Evolutionary conservation across 2,888 invertebrate genomes (phyloP).

Genomic region (Alviniconcha strummeri): DNA sequence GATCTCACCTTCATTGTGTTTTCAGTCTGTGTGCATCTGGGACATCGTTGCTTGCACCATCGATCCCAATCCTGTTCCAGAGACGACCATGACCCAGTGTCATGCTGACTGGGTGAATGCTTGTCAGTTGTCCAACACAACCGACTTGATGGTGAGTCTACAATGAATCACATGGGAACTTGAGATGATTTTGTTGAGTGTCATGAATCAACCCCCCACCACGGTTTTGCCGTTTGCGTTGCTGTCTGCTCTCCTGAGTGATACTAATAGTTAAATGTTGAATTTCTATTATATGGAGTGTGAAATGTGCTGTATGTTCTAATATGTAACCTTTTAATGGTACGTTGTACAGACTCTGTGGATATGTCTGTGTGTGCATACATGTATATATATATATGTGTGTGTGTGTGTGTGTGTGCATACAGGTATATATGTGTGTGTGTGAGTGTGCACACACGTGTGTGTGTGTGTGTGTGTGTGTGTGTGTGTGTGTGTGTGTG

Average conservation of each 20-base stretch:
- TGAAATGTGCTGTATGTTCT: too few relatives aligned
- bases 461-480: neutral
- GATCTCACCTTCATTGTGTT: neutral
- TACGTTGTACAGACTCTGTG: too few relatives aligned
- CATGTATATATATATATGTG: neutral
- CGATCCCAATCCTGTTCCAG: slow-evolving; percentile 30
- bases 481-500: neutral
- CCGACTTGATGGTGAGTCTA: slow-evolving; percentile 57
- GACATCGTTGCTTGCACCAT: slow-evolving; percentile 46
- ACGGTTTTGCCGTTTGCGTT: too few relatives aligned
- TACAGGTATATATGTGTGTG: neutral
- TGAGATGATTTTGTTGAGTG: too few relatives aligned
- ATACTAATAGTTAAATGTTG: too few relatives aligned
- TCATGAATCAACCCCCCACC: too few relatives aligned
- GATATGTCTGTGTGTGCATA: neutral
- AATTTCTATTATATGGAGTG: too few relatives aligned
- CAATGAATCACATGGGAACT: too few relatives aligned
- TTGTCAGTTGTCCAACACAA: slow-evolving; percentile 68
- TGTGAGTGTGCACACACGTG: neutral
- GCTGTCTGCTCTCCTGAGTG: too few relatives aligned
- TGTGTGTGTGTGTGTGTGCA: neutral
- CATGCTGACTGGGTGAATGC: slow-evolving; percentile 72
- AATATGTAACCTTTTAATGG: too few relatives aligned
- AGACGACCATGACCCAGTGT: slow-evolving; percentile 45
- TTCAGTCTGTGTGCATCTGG: slow-evolving; percentile 65